Conservation (phyloP, 2,113 vertebrate species). For the Hippocampus zosterae region DNA sequence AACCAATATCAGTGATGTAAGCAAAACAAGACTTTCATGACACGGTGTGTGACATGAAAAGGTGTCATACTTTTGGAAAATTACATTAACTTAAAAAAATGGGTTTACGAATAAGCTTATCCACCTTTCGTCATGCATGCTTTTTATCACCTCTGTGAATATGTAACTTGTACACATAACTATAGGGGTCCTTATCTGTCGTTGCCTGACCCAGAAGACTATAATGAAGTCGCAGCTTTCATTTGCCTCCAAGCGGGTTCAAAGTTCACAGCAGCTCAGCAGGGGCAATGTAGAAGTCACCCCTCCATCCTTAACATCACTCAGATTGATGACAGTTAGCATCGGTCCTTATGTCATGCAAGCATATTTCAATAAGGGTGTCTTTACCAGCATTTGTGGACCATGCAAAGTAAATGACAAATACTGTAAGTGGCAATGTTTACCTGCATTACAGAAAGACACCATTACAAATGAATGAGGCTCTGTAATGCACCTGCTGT, state of each 20-base stretch:
- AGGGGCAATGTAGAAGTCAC: constrained; percentile 1
- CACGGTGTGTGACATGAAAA: neutral
- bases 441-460: constrained; percentile 65
- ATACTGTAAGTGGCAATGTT: constrained; percentile 65
- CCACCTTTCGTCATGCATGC: neutral
- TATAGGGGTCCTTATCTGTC: constrained; percentile 34
- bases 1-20: constrained; percentile 33
- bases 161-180: constrained; percentile 34
- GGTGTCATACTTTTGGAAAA: neutral
- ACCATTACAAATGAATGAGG: constrained; percentile 65
- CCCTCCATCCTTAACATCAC: constrained; percentile 36
- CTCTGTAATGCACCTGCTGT: constrained; percentile 67
- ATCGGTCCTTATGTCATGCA: constrained; percentile 4
- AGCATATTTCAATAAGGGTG: neutral
- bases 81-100: neutral
- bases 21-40: neutral
- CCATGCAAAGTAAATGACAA: constrained; percentile 53
- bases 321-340: constrained; percentile 22
- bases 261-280: constrained; percentile 34
- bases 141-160: constrained; percentile 47
- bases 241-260: constrained; percentile 29
- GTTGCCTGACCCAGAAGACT: constrained; percentile 18
- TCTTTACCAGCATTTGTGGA: constrained; percentile 3
- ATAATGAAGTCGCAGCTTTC: constrained; percentile 23
- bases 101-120: neutral